Conservation (phyloP, 2,113 vertebrate genomes). For the Urocynchramus pylzowi region DNA sequence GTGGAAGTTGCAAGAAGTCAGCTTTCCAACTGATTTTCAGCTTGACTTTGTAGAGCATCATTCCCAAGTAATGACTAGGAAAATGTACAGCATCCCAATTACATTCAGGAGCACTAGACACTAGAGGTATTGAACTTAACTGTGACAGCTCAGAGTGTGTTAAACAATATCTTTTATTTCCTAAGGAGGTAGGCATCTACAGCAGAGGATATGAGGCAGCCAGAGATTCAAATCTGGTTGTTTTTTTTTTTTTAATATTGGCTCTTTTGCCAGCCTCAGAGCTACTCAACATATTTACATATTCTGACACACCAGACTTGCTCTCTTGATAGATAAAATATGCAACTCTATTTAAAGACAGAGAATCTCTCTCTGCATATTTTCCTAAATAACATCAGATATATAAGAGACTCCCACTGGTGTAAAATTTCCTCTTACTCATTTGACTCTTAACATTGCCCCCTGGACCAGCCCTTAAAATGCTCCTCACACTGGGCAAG, state of each 20-base stretch:
- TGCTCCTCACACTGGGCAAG: fast-evolving
- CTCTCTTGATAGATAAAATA: background rate
- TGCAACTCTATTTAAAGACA: background rate
- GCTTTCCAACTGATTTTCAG: background rate
- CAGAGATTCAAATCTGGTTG: background rate
- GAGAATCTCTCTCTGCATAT: background rate
- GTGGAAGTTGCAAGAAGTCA: background rate
- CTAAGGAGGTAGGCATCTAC: background rate
- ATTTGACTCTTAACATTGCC: fast-evolving
- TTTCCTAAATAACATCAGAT: background rate
- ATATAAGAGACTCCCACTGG: background rate
- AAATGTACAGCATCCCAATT: background rate
- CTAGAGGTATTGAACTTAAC: background rate
- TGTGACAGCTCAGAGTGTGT: background rate
- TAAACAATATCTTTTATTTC: background rate
- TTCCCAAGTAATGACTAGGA: background rate
- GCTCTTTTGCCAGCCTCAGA: background rate
- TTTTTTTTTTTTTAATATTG: background rate
- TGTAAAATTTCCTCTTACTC: background rate
- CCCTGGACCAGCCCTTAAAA: background rate
- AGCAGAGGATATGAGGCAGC: background rate
- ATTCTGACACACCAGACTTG: background rate
- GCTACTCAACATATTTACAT: background rate
- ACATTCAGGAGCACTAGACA: background rate
- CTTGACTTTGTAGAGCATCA: background rate